A percentile compares a stretch with the other conserved stretches of the same genome.
These are phyloP conservation scores for Axinella damicornis DNA, from an alignment of 37 sponge, comb jelly and placozoan genomes.

Conservation along the genomic window DNA sequence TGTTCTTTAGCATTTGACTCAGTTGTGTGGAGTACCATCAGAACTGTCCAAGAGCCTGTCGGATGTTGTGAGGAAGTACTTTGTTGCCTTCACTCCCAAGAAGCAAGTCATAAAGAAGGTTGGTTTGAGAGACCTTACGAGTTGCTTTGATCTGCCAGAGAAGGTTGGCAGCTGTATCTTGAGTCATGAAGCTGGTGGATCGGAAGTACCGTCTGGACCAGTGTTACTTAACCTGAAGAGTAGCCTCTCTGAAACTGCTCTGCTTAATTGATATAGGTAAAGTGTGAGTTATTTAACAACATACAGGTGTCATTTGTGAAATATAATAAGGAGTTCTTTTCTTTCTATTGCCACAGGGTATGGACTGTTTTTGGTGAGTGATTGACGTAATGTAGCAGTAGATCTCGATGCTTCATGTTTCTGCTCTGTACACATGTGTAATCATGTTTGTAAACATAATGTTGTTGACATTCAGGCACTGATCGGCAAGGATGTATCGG, in stretches of 20 bases:
- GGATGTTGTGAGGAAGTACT: conserved; percentile 14
- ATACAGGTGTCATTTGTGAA: too few species aligned
- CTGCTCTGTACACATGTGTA: too few species aligned
- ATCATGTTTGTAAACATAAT: too few species aligned
- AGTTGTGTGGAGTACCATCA: conserved; percentile 29
- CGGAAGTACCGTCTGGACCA: background rate
- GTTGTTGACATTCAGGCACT: conserved; percentile 4
- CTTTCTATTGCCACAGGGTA: too few species aligned
- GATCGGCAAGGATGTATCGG: background rate
- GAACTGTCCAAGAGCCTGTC: background rate
- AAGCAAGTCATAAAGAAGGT: background rate
- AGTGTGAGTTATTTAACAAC: conserved; percentile 20
- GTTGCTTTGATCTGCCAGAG: conserved; percentile 31
- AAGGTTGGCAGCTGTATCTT: conserved; percentile 29
- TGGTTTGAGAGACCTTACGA: background rate
- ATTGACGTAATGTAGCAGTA: too few species aligned
- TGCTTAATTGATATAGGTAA: conserved; percentile 32
- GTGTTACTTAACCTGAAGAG: conserved; percentile 7
- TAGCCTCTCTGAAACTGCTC: background rate
- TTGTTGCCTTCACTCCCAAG: background rate
- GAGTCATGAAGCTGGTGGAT: too few species aligned
- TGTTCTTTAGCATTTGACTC: background rate
- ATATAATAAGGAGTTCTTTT: too few species aligned
- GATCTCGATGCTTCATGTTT: too few species aligned
- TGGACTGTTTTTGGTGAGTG: conserved; percentile 49